phyloP scores from a whole-genome alignment of 1,140 invertebrate genomes.

The Galleria mellonella region DNA sequence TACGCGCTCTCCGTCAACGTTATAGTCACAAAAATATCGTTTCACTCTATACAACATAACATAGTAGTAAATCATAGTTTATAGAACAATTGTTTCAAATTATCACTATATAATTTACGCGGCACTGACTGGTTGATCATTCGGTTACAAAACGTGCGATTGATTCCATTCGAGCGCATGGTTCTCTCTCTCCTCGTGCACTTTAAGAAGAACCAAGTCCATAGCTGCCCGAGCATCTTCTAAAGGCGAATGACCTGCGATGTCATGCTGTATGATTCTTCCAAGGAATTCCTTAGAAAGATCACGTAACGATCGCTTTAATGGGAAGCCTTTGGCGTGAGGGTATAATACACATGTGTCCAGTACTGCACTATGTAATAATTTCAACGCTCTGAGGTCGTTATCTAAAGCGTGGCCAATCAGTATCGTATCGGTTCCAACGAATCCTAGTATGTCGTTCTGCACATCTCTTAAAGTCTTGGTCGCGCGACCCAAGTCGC shows the following conservation, averaged over 20 bases:
- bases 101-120: conserved; percentile 52
- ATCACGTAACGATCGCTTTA: conserved; percentile 84
- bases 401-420: conserved; percentile 97
- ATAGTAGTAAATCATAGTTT: conserved; percentile 1
- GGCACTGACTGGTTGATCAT: conserved; percentile 57
- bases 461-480: conserved; percentile 88
- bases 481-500: conserved; percentile 76
- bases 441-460: conserved; percentile 84
- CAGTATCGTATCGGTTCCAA: conserved; percentile 89
- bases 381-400: conserved; percentile 89
- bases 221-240: conserved; percentile 92
- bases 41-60: no score
- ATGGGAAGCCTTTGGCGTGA: conserved; percentile 85
- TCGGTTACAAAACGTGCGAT: conserved; percentile 45
- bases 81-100: conserved; percentile 45
- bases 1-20: conserved; percentile 70
- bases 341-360: conserved; percentile 92
- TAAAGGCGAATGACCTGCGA: conserved; percentile 86
- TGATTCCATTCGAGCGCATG: conserved; percentile 25
- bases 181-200: conserved; percentile 75
- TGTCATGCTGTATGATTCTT: conserved; percentile 87
- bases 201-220: conserved; percentile 86
- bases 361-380: conserved; percentile 89
- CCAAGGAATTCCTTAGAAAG: conserved; percentile 81
- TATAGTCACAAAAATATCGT: no score